A percentile compares a stretch with the other conserved stretches of the same genome.
Conservation (phyloP, 1,140 invertebrate genomes). For the Conopomorpha cramerella region DNA sequence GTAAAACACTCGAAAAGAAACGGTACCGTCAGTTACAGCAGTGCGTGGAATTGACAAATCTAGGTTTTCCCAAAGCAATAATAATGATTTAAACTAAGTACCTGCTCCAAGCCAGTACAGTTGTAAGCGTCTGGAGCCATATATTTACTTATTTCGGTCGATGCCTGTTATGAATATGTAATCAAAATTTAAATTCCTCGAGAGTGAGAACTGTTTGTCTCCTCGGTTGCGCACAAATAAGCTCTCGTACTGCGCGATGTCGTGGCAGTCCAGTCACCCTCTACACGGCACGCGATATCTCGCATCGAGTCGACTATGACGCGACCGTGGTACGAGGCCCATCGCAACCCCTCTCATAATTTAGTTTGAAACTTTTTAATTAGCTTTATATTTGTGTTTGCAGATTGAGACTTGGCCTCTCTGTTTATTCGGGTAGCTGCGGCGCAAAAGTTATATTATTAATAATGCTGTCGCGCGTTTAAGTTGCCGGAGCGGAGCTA, state of each 20-base stretch:
- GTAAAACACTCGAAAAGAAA: too few species aligned
- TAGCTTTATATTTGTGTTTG: conserved; percentile 61
- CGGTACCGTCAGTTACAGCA: too few species aligned
- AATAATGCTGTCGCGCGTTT: conserved; percentile 25
- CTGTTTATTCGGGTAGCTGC: conserved; percentile 39
- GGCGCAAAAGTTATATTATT: conserved; percentile 42
- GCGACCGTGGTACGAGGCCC: conserved; percentile 43
- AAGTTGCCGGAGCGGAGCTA: too few species aligned
- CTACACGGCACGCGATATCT: conserved; percentile 7
- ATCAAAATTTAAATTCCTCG: conserved; percentile 59
- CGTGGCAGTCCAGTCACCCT: conserved; percentile 10
- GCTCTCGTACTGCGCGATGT: conserved; percentile 45
- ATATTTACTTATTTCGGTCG: too few species aligned
- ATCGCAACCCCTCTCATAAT: conserved; percentile 56
- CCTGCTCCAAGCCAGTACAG: too few species aligned
- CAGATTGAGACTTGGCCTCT: conserved; percentile 51
- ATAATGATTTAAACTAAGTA: too few species aligned
- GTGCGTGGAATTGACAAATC: too few species aligned
- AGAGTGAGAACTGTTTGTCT: conserved; percentile 55
- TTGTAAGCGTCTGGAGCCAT: too few species aligned
- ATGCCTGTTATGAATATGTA: conserved; percentile 60
- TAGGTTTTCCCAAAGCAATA: too few species aligned
- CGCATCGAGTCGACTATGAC: conserved; percentile 4
- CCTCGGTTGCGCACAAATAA: conserved; percentile 43
- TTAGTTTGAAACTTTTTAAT: conserved; percentile 61